Percentiles rank a stretch among this genome's conserved stretches.
Evolutionary conservation across 2,888 invertebrate species (phyloP).

Genomic region (Amphipoea oculea): DNA sequence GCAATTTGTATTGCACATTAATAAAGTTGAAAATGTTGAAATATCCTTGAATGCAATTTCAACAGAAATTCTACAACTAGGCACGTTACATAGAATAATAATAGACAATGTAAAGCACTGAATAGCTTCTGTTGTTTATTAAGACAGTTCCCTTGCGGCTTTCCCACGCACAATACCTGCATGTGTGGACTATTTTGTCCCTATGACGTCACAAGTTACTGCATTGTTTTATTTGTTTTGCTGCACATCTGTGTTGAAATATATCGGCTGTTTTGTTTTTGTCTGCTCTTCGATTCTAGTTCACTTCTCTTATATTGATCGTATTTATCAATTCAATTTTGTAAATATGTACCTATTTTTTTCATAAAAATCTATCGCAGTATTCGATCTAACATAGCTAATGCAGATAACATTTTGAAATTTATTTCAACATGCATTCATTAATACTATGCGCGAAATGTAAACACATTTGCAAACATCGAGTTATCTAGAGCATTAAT

Average conservation of each 20-base stretch:
- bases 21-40: conserved; percentile 42
- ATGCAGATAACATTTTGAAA: conserved; percentile 37
- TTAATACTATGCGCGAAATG: conserved; percentile 56
- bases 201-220: conserved; percentile 74
- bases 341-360: conserved; percentile 5
- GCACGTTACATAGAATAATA: conserved; percentile 51
- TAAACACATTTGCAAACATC: conserved; percentile 74
- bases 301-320: conserved; percentile 20
- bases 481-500: conserved; percentile 73
- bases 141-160: conserved; percentile 63
- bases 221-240: conserved; percentile 77
- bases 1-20: conserved; percentile 32
- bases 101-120: conserved; percentile 50
- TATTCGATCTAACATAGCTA: conserved; percentile 25
- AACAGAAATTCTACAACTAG: conserved; percentile 47
- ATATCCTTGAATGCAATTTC: conserved; percentile 61
- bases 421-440: conserved; percentile 38
- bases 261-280: conserved; percentile 62
- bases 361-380: conserved; percentile 19
- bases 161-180: conserved; percentile 81
- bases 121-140: conserved; percentile 53
- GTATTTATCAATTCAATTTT: conserved; percentile 18
- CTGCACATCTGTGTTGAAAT: conserved; percentile 75
- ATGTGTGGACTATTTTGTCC: conserved; percentile 77
- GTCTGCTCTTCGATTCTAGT: conserved; percentile 17